Conservation (phyloP, 2,888 invertebrate genomes). For the Thumatha senex region DNA sequence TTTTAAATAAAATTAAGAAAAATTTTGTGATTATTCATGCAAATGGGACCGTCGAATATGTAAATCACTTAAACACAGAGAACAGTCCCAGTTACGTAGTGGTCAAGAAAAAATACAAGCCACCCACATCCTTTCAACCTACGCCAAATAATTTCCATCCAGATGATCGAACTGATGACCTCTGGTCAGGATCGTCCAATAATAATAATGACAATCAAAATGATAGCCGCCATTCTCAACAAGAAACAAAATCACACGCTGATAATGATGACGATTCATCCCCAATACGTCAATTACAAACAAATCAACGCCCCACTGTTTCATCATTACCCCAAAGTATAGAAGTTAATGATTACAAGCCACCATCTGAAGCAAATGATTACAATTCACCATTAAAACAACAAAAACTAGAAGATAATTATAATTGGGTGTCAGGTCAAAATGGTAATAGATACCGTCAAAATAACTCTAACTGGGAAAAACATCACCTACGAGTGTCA, state of each 20-base stretch:
- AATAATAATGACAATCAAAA: background rate
- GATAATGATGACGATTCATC: background rate
- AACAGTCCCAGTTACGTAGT: constrained; percentile 37
- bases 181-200: background rate
- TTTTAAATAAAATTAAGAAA: constrained; percentile 31
- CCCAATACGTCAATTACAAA: background rate
- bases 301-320: background rate
- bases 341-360: background rate
- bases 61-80: constrained; percentile 42
- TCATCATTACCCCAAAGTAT: background rate
- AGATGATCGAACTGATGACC: background rate
- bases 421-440: too few species aligned
- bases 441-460: too few species aligned
- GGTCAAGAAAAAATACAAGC: background rate
- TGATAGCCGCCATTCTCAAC: background rate
- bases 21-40: constrained; percentile 49
- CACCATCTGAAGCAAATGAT: background rate
- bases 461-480: too few species aligned
- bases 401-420: background rate
- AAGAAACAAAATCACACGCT: background rate
- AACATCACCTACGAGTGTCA: background rate
- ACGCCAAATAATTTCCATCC: background rate
- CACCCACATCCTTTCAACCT: background rate
- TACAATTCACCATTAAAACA: background rate
- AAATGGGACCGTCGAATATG: constrained; percentile 50